Base-by-base conservation (phyloP, 1,140 invertebrate genomes). In the Battus philenor region DNA sequence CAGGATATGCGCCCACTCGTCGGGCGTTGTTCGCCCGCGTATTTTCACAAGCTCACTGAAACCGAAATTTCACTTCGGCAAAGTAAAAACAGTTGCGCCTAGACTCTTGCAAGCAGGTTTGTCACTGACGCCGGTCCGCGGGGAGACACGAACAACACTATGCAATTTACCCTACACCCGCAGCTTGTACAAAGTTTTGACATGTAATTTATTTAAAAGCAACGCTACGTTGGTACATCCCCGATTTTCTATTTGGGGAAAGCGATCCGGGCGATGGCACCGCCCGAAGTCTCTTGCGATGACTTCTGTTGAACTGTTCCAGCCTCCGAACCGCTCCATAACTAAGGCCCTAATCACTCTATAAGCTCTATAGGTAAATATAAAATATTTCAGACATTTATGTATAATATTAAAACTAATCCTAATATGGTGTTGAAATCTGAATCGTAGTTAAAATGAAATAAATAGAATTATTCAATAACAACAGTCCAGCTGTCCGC, bases 301-400 rank as follows among this genome's bases (percentile, higher is more conserved):
- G 10, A 5, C 1, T 27, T 10, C 27, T 10, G 24, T 26, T n/a
- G 7, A 7, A 2, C 7, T 2, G 24, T 16, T 8, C 4, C 38
- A 59, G 12, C 56, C 44, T 55, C 43, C 61, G 61, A 54, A 36
- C 20, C 45, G 36, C 33, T 20, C 44, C 46, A 57, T 55, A 67
- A 57, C 60, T 68, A 79, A 55, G 57, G 75, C 69, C 76, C 80
- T 84, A 84, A 60, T 43, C 77, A 53, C 48, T 67, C 80, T 84
- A 84, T 84, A 84, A 84, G 80, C 80, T 84, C 80, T 81, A 84
- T 70, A 70, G 36, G 18, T 73, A 77, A 77, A 76, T 83, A 81
- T 79, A 81, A 74, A 74, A 81, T 76, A 77, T 59, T 68, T 76
- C 71, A 80, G 54, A 68, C 58, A 67, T 68, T 63, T 71, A 77